Base-by-base conservation (phyloP, 2,888 invertebrate genomes). In the Mayetiola destructor region DNA sequence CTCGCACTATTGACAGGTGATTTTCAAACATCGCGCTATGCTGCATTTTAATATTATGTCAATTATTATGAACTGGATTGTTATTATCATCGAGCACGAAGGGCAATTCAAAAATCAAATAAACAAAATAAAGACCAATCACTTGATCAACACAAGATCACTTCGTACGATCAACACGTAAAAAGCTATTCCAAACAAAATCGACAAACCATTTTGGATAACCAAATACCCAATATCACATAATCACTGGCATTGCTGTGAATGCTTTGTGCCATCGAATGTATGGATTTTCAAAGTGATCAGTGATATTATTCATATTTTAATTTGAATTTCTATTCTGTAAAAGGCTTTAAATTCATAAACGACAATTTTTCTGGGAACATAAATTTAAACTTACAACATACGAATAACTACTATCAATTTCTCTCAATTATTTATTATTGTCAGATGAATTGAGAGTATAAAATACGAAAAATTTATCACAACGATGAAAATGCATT, bases 251-350 rank as follows among this genome's bases (percentile, higher is more conserved):
- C 4, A n/a, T 48, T n/a, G 48, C 48, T 6, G 18, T 16, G 3
- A 48, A 48, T n/a, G 48, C 48, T 27, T 27, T 48, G 23, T 48
- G 48, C 27, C 48, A 27, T 27, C 48, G 27, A 48, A 48, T 48
- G 48, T 5, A 6, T n/a, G 48, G 48, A 16, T 48, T 48, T 48
- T 16, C 48, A 3, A n/a, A 27, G 27, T 48, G 27, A 48, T 32
- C 32, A 32, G 6, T 32, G 32, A 32, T 9, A 32, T 32, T 32
- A 12, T 12, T 32, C 12, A 32, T 32, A 9, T 32, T 32, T 32
- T 8, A 32, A 9, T 32, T 32, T 32, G 32, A 32, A 12, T n/a
- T n/a, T n/a, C n/a, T n/a, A n/a, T n/a, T n/a, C n/a, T n/a, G n/a
- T n/a, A n/a, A n/a, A n/a, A n/a, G n/a, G n/a, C n/a, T n/a, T n/a